Evolutionary conservation across 2,888 invertebrate species (phyloP), one percentile per base, ranked within the genome.

Genomic region (Adelognathus sp.): DNA sequence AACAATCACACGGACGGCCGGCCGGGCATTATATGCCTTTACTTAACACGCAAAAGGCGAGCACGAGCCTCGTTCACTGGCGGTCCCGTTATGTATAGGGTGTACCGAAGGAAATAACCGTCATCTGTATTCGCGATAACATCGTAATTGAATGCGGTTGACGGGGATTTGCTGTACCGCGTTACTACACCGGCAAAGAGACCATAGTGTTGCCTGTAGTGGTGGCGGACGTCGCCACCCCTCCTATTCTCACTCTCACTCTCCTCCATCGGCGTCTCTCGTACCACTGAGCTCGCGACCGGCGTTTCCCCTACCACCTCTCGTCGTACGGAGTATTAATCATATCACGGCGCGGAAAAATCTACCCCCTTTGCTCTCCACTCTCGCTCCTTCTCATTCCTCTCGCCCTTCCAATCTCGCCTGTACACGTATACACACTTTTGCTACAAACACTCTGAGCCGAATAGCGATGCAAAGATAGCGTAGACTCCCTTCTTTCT

Each of bases 101-200:
- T 91, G 90, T 91, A 90, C 91, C 90, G 89, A 90, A 91, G 91
- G 91, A 91, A 91, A 91, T 91, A 91, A 91, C 91, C 91, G 91
- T 91, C 91, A 91, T 91, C 91, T 91, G 90, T 91, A 91, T 91
- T 90, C 91, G 90, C 90, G 91, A 91, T 91, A 91, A 90, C 90
- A 91, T 91, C 91, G 91, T 91, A 91, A 91, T 91, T 91, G 91
- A 91, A 91, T 91, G 91, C 89, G 91, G 91, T 90, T 91, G 91
- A 91, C 91, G 90, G 91, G 91, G 90, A 90, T 91, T 90, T 90
- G 90, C 88, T 86, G 83, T 85, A 83, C 84, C n/a, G 84, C 82
- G 81, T 82, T n/a, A 56, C 33, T 56, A 70, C 61, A n/a, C n/a
- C 63, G 66, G 63, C 54, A 5, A 11, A 24, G 27, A 46, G 69